Base-by-base conservation (phyloP, 2,113 vertebrate species). In the Corydoras sp. region DNA sequence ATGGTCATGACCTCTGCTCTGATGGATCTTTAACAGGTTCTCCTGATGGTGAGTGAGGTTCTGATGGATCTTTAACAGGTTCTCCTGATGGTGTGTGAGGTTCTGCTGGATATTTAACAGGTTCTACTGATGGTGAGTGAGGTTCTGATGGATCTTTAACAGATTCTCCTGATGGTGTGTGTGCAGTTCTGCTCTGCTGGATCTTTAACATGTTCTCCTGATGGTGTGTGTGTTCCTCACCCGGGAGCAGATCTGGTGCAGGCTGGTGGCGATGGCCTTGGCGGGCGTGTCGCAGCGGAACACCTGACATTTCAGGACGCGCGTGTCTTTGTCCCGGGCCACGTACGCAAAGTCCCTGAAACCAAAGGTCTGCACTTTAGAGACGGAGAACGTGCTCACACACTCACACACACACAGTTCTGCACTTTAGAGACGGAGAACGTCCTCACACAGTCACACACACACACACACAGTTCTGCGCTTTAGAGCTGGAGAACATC, bases 221-320 rank as follows among this genome's bases (percentile, higher is more conserved):
- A n/a, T n/a, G n/a, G n/a, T n/a, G n/a, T n/a, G n/a, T n/a, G n/a
- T n/a, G n/a, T n/a, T n/a, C n/a, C 90, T 91, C 84, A 91, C 96
- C 96, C 95, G 92, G 75, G 96, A 98, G 84, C 96, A 99, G 91
- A 99, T 99, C 85, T 98, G 94, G 63, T 99, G 96, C 82, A 99
- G 92, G 81, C 96, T 99, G 6, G 96, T 99, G 82, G 96, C 96
- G 2, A 99, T 99, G 88, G 96, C 96, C 94, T 99, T 99, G 69
- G 96, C 96, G 49, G 96, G 96, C 2, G 95, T 98, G 89, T 99
- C 96, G 94, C 96, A 99, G 83, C 96, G 94, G 83, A 99, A 99
- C 78, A 99, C 96, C 86, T 99, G 96, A 90, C 96, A 99, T 94
- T 99, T 99, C 89, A 99, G 88, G 84, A 99, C 95, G 78, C 96